Percentiles rank a stretch among this genome's conserved stretches.
phyloP scores from a whole-genome alignment of 2,888 invertebrate genomes.

The Drosophila subquinaria region DNA sequence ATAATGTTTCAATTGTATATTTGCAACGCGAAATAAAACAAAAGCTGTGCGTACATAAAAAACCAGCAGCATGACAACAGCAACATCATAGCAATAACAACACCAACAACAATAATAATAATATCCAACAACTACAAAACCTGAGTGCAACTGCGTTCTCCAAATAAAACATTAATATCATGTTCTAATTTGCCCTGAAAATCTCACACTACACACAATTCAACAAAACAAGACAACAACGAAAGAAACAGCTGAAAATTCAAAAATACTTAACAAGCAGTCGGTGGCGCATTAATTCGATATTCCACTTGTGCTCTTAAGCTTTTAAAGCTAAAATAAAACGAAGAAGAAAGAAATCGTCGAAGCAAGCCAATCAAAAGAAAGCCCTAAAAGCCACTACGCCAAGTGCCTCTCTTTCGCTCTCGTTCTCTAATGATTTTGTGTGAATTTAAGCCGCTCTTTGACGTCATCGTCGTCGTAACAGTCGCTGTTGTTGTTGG shows the following conservation, averaged over 20 bases:
- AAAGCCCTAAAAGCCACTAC: constrained; percentile 39
- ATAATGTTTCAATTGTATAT: constrained; percentile 55
- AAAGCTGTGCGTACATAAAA: constrained; percentile 17
- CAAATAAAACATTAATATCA: constrained; percentile 31
- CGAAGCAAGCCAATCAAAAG: constrained; percentile 39
- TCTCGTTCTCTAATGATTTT: constrained; percentile 50
- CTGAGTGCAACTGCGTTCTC: constrained; percentile 21
- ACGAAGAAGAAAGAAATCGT: constrained; percentile 32
- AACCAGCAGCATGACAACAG: constrained; percentile 30
- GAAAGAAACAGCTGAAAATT: constrained; percentile 49
- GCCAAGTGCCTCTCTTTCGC: constrained; percentile 65
- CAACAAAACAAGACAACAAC: constrained; percentile 30
- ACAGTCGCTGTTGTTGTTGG: constrained; percentile 19
- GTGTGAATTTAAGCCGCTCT: constrained; percentile 56
- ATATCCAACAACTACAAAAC: constrained; percentile 17
- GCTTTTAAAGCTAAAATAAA: constrained; percentile 61
- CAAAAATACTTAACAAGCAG: constrained; percentile 36
- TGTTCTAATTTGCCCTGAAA: constrained; percentile 36
- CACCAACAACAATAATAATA: constrained; percentile 13
- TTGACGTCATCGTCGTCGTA: constrained; percentile 52
- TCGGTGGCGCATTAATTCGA: constrained; percentile 39
- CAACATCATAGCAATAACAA: constrained; percentile 11
- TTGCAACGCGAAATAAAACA: constrained; percentile 43
- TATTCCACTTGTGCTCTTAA: constrained; percentile 74
- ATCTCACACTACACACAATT: constrained; percentile 14